A percentile compares a stretch with the other conserved stretches of the same genome.
Evolutionary conservation across 1,140 invertebrate genomes (phyloP).

Genomic region (Diabrotica undecimpunctata): DNA sequence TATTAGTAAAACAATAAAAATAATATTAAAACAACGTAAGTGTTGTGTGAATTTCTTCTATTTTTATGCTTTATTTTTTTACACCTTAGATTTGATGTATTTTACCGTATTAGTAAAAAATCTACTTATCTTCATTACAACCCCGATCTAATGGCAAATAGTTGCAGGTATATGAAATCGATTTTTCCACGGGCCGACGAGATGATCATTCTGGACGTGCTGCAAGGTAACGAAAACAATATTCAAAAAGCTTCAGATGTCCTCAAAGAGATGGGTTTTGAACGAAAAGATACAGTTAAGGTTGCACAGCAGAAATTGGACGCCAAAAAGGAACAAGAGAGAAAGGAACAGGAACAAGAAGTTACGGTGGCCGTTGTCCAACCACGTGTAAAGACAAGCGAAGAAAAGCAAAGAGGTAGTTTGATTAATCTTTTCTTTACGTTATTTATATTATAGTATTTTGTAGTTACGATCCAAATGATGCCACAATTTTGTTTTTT

Average conservation of each 20-base stretch:
- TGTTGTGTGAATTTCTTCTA: no score
- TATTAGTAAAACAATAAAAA: no score
- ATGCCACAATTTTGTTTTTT: no score
- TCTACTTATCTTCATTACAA: no score
- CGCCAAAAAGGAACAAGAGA: conserved; percentile 46
- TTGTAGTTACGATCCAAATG: no score
- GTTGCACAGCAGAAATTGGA: conserved; percentile 46
- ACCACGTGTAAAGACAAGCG: conserved; percentile 62
- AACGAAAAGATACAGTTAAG: conserved; percentile 65
- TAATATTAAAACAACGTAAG: no score
- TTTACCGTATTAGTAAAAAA: no score
- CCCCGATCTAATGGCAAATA: conserved; percentile 25
- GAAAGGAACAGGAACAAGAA: conserved; percentile 49
- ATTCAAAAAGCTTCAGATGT: conserved; percentile 80
- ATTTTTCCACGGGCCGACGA: conserved; percentile 89
- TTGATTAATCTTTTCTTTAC: no score
- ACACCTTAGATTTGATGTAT: no score
- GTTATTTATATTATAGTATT: neutral
- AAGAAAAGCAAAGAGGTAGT: conserved; percentile 72
- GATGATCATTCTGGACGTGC: conserved; percentile 77
- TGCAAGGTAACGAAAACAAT: conserved; percentile 82
- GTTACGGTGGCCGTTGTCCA: conserved; percentile 38
- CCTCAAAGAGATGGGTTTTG: conserved; percentile 73
- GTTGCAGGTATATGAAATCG: conserved; percentile 80
- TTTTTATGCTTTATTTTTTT: no score